Evolutionary conservation across 2,888 invertebrate species (phyloP), one percentile per base, ranked within the genome.

Genomic region (Melangyna quadrimaculata): DNA sequence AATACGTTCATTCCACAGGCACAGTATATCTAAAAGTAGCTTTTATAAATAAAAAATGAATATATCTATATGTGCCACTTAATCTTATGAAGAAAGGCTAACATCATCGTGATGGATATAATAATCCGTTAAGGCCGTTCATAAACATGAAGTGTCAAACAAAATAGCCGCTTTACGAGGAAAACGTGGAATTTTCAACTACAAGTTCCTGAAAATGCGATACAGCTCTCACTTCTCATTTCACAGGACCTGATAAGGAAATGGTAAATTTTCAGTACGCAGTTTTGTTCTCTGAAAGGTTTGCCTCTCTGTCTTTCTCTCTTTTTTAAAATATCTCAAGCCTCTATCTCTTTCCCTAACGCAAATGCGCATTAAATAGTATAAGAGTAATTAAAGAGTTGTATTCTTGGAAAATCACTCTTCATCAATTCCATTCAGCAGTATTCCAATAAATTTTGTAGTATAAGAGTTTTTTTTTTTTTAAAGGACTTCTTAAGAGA

Each of bases 371-470:
- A 8, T 6, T 17, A 8, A 14, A n/a, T 22, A 2, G 19, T 53
- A 73, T 57, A 69, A 65, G 70, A 78, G 78, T 12, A 19, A 6
- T 27, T 17, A 24, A 63, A 63, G 63, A 43, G 63, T 6, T n/a
- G 0, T n/a, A 3, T 37, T 61, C 67, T 17, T 75, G 74, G 72
- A 72, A 67, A 43, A 10, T 9, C 24, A 9, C 71, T 78, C 79
- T 84, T 45, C 0, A 45, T 6, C 2, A 27, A 12, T 84, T 84
- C 84, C 79, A 84, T 84, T 84, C 84, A 84, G 84, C 84, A 1
- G 12, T 2, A 9, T 83, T 78, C 78, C 78, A 78, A 2, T 24
- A 1, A n/a, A 9, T 6, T 12, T 53, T 75, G 40, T 45, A 57
- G 63, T 67, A 32, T 35, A 29, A 35, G 43, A 19, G 53, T 22